Conservation (phyloP, 2,797 vertebrate species). For the Lateolabrax maculatus region DNA sequence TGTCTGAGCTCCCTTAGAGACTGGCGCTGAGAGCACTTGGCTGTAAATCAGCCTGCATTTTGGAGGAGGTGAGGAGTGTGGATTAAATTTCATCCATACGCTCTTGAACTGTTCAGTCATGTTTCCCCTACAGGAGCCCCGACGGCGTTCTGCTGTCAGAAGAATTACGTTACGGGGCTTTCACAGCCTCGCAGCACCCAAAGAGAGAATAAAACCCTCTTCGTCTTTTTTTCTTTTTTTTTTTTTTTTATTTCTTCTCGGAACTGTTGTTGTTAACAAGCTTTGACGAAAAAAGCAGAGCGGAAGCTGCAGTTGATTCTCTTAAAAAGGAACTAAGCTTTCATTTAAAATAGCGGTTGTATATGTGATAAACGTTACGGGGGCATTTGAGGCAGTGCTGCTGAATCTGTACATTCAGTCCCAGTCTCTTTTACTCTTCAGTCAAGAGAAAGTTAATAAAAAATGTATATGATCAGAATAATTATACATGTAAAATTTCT, state of each 20-base stretch:
- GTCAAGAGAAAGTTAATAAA: not conserved
- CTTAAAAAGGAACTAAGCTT: not conserved
- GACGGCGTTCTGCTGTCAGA: slow-evolving; percentile 69
- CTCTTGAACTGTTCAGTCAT: slow-evolving; percentile 57
- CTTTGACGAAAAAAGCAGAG: slow-evolving; percentile 11
- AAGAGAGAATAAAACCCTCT: slow-evolving; percentile 7
- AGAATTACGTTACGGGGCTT: slow-evolving; percentile 53
- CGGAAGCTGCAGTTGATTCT: not conserved
- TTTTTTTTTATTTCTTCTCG: not conserved
- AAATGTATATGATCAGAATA: no score
- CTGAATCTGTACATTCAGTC: not conserved
- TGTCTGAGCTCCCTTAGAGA: slow-evolving; percentile 31
- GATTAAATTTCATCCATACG: slow-evolving; percentile 54
- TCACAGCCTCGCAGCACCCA: slow-evolving; percentile 17
- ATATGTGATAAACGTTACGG: not conserved
- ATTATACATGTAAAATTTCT: not conserved
- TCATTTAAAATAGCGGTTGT: not conserved
- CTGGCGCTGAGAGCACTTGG: slow-evolving; percentile 48
- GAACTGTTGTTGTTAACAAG: slow-evolving; percentile 8
- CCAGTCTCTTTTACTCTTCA: not conserved
- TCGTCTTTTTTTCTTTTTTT: slow-evolving; percentile 17
- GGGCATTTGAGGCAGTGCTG: not conserved
- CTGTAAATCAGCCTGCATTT: slow-evolving; percentile 48
- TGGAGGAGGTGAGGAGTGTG: slow-evolving; percentile 58
- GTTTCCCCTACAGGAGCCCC: slow-evolving; percentile 50